Conservation (phyloP, 2,888 invertebrate species). For the Hanleya hanleyi region DNA sequence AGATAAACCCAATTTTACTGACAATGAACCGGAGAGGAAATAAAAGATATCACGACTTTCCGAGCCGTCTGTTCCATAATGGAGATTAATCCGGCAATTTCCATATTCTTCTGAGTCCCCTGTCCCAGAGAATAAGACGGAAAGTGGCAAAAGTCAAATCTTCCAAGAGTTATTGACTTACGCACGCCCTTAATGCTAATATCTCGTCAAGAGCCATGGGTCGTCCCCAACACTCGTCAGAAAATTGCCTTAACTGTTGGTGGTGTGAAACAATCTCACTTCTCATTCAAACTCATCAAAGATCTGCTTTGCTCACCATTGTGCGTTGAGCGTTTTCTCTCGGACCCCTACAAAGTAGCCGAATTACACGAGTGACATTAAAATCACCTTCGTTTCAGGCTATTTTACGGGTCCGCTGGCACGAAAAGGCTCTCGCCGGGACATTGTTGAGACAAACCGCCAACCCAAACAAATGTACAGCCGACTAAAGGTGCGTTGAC, state of each 20-base stretch:
- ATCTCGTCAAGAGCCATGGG: background rate
- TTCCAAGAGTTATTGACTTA: background rate
- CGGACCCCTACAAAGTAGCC: background rate
- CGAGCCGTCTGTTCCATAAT: conserved; percentile 3
- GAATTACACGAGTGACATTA: conserved; percentile 1
- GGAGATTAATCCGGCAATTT: conserved; percentile 2
- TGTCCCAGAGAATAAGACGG: background rate
- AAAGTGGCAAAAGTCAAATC: background rate
- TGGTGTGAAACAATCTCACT: background rate
- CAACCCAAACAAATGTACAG: background rate
- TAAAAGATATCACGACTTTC: conserved; percentile 4
- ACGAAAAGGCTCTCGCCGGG: background rate
- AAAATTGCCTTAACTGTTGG: conserved; percentile 2
- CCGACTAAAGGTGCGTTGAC: background rate
- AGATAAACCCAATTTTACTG: background rate
- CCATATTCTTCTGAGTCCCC: background rate
- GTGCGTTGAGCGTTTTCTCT: background rate
- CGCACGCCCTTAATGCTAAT: background rate
- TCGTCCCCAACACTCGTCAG: background rate
- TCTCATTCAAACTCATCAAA: background rate
- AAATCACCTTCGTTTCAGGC: background rate
- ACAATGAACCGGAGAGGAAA: background rate
- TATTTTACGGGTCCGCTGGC: background rate
- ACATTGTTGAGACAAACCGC: background rate
- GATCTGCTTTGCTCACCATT: background rate